These are phyloP conservation scores for Pycnonotus jocosus DNA, from an alignment of 2,113 vertebrate species.

Conservation along the genomic window DNA sequence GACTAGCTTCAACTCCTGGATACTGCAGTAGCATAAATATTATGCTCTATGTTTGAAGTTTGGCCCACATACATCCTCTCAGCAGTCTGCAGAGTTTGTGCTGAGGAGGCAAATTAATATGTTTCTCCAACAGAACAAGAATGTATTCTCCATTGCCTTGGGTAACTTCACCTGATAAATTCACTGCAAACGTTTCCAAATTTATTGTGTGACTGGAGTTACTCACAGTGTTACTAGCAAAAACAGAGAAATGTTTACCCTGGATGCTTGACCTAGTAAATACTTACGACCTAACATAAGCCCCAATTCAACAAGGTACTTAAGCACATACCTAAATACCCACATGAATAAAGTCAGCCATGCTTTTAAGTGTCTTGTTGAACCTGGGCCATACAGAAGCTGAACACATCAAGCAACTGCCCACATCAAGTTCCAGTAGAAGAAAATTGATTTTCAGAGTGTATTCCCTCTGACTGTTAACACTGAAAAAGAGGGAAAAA, in stretches of 20 bases:
- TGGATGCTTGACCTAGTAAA: constrained; percentile 9
- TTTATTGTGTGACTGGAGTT: neutral
- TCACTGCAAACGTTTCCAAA: neutral
- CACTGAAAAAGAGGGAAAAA: constrained; percentile 12
- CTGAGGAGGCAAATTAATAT: neutral
- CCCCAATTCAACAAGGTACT: constrained; percentile 27
- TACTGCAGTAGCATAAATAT: neutral
- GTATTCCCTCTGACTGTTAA: constrained; percentile 45
- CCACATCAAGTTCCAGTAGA: constrained; percentile 20
- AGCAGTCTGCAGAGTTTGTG: neutral
- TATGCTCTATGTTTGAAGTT: neutral
- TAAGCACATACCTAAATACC: constrained; percentile 28
- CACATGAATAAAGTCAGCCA: constrained; percentile 39
- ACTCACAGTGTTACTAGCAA: neutral
- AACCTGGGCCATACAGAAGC: constrained; percentile 52
- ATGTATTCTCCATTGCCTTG: neutral
- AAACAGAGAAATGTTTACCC: neutral
- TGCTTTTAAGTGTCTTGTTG: constrained; percentile 32
- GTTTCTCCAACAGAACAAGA: neutral
- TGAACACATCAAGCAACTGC: constrained; percentile 25
- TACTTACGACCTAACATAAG: neutral
- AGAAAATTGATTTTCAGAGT: constrained; percentile 46
- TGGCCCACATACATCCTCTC: neutral
- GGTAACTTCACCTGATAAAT: neutral
- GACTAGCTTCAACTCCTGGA: neutral